phyloP scores from a whole-genome alignment of 1,140 invertebrate genomes.

The Microvelia longipes region DNA sequence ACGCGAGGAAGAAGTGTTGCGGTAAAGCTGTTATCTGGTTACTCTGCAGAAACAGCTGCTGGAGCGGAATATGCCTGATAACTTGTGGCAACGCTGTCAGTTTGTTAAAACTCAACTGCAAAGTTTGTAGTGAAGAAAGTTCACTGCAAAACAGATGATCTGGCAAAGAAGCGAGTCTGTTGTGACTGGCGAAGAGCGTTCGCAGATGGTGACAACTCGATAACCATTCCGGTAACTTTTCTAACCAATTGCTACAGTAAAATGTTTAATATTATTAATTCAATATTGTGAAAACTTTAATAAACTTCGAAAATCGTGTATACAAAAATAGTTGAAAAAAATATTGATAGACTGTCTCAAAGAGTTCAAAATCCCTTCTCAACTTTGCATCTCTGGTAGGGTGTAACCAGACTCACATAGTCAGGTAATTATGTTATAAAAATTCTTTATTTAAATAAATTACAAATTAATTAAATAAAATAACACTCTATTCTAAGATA shows the following conservation, averaged over 20 bases:
- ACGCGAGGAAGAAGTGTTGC: slow-evolving; percentile 55
- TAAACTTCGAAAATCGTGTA: no score
- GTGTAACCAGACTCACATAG: no score
- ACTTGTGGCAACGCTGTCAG: slow-evolving; percentile 50
- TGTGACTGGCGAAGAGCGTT: slow-evolving; percentile 57
- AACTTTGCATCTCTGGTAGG: no score
- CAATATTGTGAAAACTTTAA: no score
- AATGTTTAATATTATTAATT: not conserved
- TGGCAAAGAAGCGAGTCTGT: slow-evolving; percentile 47
- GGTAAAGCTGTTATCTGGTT: slow-evolving; percentile 56
- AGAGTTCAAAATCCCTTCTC: no score
- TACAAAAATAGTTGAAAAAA: no score
- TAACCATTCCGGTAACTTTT: slow-evolving; percentile 58
- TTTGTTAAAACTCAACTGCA: slow-evolving; percentile 60
- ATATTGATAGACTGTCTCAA: no score
- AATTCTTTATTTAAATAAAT: no score
- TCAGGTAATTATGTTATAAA: no score
- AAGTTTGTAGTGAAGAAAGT: slow-evolving; percentile 46
- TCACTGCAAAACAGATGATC: slow-evolving; percentile 56
- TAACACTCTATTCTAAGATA: no score
- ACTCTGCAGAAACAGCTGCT: slow-evolving; percentile 56
- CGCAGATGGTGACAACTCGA: slow-evolving; percentile 53
- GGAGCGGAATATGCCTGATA: slow-evolving; percentile 42
- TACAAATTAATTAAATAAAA: no score
- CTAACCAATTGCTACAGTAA: slow-evolving; percentile 42